Percentiles rank a stretch among this genome's conserved stretches.
Evolutionary conservation across 1,140 invertebrate species (phyloP).

Genomic region (Nebria ingens): DNA sequence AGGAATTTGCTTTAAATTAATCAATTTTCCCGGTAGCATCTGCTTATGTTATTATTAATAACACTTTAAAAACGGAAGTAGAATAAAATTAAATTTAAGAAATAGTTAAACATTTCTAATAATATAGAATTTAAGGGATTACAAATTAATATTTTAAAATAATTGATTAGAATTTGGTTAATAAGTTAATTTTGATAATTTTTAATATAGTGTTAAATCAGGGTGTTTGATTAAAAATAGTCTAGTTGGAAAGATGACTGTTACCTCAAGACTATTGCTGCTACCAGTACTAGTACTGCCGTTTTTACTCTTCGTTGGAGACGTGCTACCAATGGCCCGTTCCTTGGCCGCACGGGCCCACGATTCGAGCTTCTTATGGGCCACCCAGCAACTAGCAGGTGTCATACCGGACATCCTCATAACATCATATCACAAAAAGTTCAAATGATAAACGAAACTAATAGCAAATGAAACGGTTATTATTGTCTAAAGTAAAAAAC

Average conservation of each 20-base stretch:
- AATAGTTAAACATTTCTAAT: no score
- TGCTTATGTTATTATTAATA: no score
- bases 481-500: no score
- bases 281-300: constrained; percentile 22
- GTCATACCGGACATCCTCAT: constrained; percentile 37
- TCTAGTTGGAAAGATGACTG: not conserved
- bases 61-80: no score
- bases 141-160: no score
- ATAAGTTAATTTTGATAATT: no score
- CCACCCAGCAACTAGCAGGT: constrained; percentile 55
- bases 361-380: constrained; percentile 57
- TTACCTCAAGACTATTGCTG: constrained; percentile 13
- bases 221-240: not conserved
- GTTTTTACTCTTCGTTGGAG: constrained; percentile 14
- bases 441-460: not conserved
- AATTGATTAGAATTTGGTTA: no score
- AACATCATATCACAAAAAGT: not conserved
- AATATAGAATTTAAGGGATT: no score
- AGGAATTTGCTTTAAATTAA: no score
- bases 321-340: constrained; percentile 37
- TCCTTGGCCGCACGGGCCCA: constrained; percentile 58
- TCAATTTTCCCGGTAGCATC: no score
- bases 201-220: constrained; percentile 29
- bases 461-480: no score
- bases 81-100: no score